These are phyloP conservation scores for Pelochelys cantorii DNA, from an alignment of 2,797 vertebrate species.

Conservation along the genomic window DNA sequence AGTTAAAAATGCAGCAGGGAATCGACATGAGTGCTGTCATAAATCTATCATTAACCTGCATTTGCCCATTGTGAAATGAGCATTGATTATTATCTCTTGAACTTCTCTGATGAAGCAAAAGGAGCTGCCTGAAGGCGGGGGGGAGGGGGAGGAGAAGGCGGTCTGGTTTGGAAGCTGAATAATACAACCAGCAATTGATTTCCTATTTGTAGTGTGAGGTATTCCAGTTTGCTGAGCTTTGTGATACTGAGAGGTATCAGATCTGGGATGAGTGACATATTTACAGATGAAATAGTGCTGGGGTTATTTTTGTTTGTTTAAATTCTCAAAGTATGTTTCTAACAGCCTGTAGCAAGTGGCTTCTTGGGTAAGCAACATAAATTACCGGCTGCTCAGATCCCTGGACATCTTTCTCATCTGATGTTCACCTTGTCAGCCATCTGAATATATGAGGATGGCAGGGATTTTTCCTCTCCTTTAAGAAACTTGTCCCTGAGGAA, in stretches of 20 bases:
- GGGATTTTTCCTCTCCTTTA: background rate
- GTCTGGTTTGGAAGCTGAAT: constrained; percentile 1
- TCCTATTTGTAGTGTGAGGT: background rate
- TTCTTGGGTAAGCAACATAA: background rate
- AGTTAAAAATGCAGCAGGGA: constrained; percentile 20
- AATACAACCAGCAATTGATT: background rate
- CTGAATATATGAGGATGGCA: background rate
- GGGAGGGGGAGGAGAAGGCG: background rate
- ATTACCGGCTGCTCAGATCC: background rate
- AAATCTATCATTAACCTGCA: constrained; percentile 23
- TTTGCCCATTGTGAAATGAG: background rate
- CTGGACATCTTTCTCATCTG: background rate
- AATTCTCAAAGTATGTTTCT: background rate
- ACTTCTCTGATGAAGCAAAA: constrained; percentile 13
- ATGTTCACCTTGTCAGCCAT: background rate
- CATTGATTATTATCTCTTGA: background rate
- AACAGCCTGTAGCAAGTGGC: background rate
- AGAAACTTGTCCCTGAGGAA: background rate
- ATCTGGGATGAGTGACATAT: background rate
- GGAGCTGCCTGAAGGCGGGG: background rate
- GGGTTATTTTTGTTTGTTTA: background rate
- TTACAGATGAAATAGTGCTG: background rate
- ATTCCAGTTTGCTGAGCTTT: rapidly evolving
- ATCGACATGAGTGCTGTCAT: constrained; percentile 19
- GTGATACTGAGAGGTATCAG: background rate